Evolutionary conservation across 1,140 invertebrate genomes (phyloP).

Genomic region (Caenorhabditis tropicalis): DNA sequence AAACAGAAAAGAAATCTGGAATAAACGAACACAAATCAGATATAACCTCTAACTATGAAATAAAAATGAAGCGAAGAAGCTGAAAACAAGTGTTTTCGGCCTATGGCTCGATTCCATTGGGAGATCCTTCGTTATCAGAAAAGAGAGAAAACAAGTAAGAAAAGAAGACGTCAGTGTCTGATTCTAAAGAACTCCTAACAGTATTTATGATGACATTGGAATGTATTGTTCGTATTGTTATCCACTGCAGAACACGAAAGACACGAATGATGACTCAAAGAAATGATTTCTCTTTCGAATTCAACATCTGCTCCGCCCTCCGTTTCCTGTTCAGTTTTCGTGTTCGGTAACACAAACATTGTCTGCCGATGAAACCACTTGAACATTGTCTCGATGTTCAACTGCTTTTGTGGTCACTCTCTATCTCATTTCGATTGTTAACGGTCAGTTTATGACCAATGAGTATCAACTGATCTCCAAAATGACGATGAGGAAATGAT

Average conservation of each 20-base stretch:
- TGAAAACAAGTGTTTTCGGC: too few species aligned
- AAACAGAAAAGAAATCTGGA: too few species aligned
- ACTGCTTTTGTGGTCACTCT: background rate
- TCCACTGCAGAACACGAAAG: background rate
- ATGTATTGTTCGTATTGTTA: background rate
- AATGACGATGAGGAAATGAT: background rate
- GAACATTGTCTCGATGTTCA: background rate
- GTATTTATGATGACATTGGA: background rate
- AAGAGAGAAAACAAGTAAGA: too few species aligned
- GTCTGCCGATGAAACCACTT: conserved; percentile 1
- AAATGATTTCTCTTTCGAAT: background rate
- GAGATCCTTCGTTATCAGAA: too few species aligned
- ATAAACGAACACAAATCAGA: too few species aligned
- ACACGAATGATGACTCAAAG: background rate
- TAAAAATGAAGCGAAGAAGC: too few species aligned
- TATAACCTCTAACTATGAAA: too few species aligned
- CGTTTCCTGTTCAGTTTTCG: conserved; percentile 7
- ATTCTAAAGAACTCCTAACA: background rate
- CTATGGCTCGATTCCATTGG: too few species aligned
- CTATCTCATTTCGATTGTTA: background rate
- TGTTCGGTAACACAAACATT: background rate
- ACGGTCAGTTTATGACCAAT: background rate
- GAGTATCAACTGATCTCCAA: conserved; percentile 1
- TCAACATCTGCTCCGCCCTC: background rate
- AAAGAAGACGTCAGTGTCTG: background rate